Conservation (phyloP, 2,113 vertebrate genomes). For the Thamnaconus septentrionalis region DNA sequence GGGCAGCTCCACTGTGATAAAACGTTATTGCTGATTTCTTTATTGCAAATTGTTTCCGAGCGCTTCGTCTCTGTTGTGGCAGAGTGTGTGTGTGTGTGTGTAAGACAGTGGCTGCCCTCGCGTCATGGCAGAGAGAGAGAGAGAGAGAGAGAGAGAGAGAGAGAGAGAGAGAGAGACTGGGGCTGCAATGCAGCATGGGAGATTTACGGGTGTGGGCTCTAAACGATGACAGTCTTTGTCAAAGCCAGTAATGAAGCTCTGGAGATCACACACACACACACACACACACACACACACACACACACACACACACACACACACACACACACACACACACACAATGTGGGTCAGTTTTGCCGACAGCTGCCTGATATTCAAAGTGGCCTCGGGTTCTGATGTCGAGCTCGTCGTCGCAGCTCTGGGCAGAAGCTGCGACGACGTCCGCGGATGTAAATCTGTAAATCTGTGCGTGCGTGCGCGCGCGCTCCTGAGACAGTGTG, state of each 20-base stretch:
- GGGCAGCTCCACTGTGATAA: conserved; percentile 83
- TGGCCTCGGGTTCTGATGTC: no score
- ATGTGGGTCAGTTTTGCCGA: conserved; percentile 21
- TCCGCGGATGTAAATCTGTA: conserved; percentile 38
- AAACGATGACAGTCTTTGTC: conserved; percentile 92
- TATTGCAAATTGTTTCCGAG: conserved; percentile 95
- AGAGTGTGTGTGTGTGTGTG: conserved; percentile 17
- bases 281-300: no score
- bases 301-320: no score
- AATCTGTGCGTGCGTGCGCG: conserved; percentile 6
- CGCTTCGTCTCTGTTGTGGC: conserved; percentile 64
- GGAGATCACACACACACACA: conserved; percentile 49
- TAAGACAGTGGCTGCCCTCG: conserved; percentile 64
- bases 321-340: background rate
- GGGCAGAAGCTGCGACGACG: background rate
- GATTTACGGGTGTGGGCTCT: conserved; percentile 88
- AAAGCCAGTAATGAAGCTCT: conserved; percentile 90
- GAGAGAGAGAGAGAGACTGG: no score
- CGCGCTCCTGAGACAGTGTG: conserved; percentile 49
- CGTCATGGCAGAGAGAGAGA: conserved; percentile 83
- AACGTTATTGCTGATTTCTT: conserved; percentile 89
- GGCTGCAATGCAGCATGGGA: conserved; percentile 86
- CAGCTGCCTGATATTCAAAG: no score
- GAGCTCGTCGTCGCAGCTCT: no score
- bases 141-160: no score